Conservation (phyloP, 2,797 vertebrate genomes). For the Jordanella pulchra region DNA sequence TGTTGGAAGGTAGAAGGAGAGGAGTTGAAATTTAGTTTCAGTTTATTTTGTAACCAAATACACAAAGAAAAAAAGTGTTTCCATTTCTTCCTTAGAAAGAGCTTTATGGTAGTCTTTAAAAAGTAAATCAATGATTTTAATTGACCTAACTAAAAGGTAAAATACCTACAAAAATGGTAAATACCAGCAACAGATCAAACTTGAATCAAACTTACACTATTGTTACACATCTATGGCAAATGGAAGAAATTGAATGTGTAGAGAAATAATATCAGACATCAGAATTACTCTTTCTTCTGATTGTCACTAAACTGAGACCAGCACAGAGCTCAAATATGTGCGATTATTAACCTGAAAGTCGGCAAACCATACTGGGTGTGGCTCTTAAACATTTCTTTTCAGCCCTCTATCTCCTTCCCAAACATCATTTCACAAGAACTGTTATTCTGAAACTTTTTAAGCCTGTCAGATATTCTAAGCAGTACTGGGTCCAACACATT, state of each 20-base stretch:
- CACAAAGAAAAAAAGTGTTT: neutral
- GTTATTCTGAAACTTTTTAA: neutral
- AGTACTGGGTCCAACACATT: neutral
- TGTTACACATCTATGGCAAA: no score
- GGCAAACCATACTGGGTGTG: constrained; percentile 10
- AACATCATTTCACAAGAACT: neutral
- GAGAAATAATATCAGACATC: neutral
- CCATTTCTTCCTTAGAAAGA: neutral
- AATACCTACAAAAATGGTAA: neutral
- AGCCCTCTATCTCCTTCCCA: neutral
- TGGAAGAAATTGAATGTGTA: no score
- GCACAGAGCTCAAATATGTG: neutral
- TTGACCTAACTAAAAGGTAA: neutral
- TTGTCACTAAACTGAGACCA: neutral
- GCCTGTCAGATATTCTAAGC: neutral
- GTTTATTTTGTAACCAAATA: no score
- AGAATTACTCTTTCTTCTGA: neutral
- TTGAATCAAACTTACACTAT: no score
- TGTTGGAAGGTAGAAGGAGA: no score
- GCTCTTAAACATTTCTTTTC: constrained; percentile 18
- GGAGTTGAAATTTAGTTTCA: no score
- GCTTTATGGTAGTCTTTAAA: no score
- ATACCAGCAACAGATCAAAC: neutral
- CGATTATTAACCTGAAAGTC: constrained; percentile 21
- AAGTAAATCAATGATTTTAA: no score